Evolutionary conservation across 2,113 vertebrate genomes (phyloP).

Genomic region (Orientallactaga bullata): DNA sequence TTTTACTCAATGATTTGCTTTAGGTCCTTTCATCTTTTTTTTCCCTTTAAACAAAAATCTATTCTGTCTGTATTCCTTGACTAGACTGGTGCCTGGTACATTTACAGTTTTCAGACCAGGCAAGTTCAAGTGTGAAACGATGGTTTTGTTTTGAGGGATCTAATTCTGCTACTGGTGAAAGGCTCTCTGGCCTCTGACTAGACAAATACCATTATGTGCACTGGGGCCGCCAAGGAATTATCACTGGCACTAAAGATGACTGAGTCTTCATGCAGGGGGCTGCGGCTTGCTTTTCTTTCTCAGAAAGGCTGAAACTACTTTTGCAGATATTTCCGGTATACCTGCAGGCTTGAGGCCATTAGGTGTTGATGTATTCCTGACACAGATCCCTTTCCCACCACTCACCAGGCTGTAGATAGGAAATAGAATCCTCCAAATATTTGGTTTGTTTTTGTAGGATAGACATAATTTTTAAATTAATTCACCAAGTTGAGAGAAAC

Average conservation of each 20-base stretch:
- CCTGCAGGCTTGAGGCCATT: constrained; percentile 87
- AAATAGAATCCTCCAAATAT: constrained; percentile 79
- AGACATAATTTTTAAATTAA: constrained; percentile 56
- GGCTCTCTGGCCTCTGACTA: constrained; percentile 64
- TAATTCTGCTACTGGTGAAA: constrained; percentile 59
- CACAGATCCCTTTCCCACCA: constrained; percentile 53
- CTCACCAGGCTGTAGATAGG: constrained; percentile 70
- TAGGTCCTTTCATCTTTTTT: constrained; percentile 29
- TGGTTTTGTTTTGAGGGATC: constrained; percentile 55
- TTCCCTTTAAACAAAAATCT: constrained; percentile 53
- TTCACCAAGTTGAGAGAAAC: constrained; percentile 1
- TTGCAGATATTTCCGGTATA: no score
- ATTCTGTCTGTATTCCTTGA: constrained; percentile 47
- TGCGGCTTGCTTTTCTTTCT: constrained; percentile 76
- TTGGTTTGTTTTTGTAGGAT: constrained; percentile 73
- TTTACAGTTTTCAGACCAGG: constrained; percentile 73
- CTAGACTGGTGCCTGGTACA: constrained; percentile 70
- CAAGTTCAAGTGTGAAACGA: constrained; percentile 66
- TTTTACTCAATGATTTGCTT: constrained; percentile 72
- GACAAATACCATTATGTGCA: constrained; percentile 78
- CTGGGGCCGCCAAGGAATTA: constrained; percentile 85
- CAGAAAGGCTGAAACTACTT: background rate
- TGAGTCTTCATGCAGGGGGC: constrained; percentile 79
- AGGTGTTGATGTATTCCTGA: constrained; percentile 83
- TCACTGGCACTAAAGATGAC: constrained; percentile 80